Evolutionary conservation across 53 echinoderm and acorn worm genomes (phyloP), one percentile per base, ranked within the genome.

Genomic region (Astropecten irregularis): DNA sequence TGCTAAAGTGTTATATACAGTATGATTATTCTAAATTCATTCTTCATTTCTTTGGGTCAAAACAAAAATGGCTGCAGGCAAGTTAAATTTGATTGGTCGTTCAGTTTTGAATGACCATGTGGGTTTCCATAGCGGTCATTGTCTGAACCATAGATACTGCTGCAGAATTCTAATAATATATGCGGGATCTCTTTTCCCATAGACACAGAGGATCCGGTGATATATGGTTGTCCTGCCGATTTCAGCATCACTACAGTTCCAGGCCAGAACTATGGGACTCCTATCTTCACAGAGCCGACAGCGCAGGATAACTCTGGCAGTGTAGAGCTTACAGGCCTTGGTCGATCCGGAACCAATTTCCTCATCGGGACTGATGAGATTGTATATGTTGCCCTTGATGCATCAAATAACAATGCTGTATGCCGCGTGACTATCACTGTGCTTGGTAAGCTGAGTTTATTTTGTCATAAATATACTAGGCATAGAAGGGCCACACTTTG

Each of bases 261-360:
- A 0, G 82, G 72, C n/a, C 14, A 65, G 21, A 8, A 55, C 22
- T 82, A 88, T 27, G 88, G 71, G 10, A 71, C 52, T 26, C 69
- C 82, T 0, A 71, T 48, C 3, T 82, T 81, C 63, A 52, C 37
- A 7, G 82, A 88, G 35, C 56, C 76, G 1, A 62, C 59, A 13
- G 71, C 82, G 36, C 25, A 32, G 6, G 88, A 88, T 42, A 88
- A 88, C 52, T 88, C 82, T 2, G 88, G 88, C 40, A 44, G 48
- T 3, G 61, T 49, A 3, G 28, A 30, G 26, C 49, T 62, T 36
- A 19, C 82, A 2, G 70, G 49, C 21, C 50, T 31, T 11, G 49
- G 50, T 30, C 27, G 13, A 30, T 71, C 82, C 3, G 82, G 88
- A 30, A 39, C 18, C 4, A 30, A 39, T 31, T 82, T 88, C 32